Evolutionary conservation across 2,888 invertebrate genomes (phyloP).

Genomic region (Calameuta filiformis): DNA sequence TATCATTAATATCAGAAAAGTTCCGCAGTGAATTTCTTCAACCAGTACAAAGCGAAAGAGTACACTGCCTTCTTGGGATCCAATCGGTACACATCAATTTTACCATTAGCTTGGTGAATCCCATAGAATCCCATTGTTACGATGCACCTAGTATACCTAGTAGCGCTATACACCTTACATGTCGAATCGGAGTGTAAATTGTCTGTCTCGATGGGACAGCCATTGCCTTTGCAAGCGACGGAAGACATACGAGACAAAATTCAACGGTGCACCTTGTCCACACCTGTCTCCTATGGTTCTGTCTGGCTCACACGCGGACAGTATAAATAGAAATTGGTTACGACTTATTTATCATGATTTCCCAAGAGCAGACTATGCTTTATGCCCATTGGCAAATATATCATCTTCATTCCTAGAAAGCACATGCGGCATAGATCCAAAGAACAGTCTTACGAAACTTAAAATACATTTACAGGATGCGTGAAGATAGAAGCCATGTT

Average conservation of each 20-base stretch:
- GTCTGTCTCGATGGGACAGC: constrained; percentile 34
- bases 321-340: constrained; percentile 32
- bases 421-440: background rate
- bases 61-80: background rate
- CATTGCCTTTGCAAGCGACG: constrained; percentile 37
- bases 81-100: background rate
- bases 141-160: background rate
- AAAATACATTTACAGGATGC: background rate
- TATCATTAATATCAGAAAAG: background rate
- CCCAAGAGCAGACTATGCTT: background rate
- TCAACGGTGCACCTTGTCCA: constrained; percentile 54
- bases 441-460: background rate
- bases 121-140: background rate
- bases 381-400: background rate
- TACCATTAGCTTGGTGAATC: background rate
- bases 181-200: constrained; percentile 47
- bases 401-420: background rate
- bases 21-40: background rate
- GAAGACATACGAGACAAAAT: constrained; percentile 61
- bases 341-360: constrained; percentile 36
- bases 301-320: background rate
- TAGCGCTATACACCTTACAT: constrained; percentile 40
- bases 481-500: background rate
- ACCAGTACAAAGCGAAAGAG: background rate
- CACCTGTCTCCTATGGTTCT: constrained; percentile 46